Base-by-base conservation (phyloP, 1,140 invertebrate species). In the Aphaenogaster floridana region DNA sequence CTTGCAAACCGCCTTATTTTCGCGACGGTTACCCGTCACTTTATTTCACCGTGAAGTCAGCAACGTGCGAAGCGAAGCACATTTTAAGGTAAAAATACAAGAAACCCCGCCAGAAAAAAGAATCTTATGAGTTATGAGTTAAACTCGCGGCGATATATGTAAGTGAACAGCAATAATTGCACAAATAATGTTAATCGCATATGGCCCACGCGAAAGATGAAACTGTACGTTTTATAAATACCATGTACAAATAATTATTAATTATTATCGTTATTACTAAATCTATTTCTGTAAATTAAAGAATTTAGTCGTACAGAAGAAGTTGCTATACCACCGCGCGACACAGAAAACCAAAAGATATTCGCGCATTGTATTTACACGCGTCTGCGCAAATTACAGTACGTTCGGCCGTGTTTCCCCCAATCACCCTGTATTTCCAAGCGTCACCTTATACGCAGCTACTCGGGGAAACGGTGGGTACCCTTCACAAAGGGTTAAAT, bases 401-500 rank as follows among this genome's bases (percentile, higher is more conserved):
- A 71, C 45, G 9, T 76, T 39, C 28, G 42, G 77, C 9, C 28
- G 15, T 48, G 7, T 42, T 45, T 42, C 15, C 48, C 34, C 36
- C 64, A 2, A 71, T 36, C 11, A 64, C 28, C 45, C 77, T 57
- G 15, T 59, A 36, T 84, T 34, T 84, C 13, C 54, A 84, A 84
- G 80, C 80, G 69, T 63, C 80, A 76, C 66, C 54, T 76, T 84
- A 74, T 74, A 69, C 66, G 54, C 69, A 45, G 15, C 50, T 71
- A 69, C 79, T 81, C 69, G 42, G 28, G 54, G 69, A 61, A 84
- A 84, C 2, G 48, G 42, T 34, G 28, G 36, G 48, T 21, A 7
- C 45, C 21, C 21, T 0, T 0, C n/a, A 45, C 80, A 76, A 74
- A 84, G 80, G 69, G 42, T 84, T 84, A 84, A 84, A 86, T 63